Percentiles rank a stretch among this genome's conserved stretches.
Conservation (phyloP, 2,888 invertebrate species). For the Gerris lacustris region DNA sequence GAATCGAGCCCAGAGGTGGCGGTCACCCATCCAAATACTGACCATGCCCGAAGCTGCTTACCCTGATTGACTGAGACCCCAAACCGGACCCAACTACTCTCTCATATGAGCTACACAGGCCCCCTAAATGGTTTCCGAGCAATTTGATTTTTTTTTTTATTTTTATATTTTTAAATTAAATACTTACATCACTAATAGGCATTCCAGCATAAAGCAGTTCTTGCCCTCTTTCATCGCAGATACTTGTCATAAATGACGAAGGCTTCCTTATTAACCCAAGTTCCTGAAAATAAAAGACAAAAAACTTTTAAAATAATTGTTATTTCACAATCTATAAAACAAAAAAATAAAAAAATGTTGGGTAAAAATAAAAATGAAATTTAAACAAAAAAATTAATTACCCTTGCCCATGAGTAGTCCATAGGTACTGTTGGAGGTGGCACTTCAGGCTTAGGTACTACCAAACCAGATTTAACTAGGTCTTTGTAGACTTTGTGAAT, state of each 20-base stretch:
- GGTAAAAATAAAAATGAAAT: no score
- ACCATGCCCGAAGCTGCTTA: no score
- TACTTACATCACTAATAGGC: slow-evolving; percentile 47
- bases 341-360: no score
- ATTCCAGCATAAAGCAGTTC: slow-evolving; percentile 94
- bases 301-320: slow-evolving; percentile 13
- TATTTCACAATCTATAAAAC: neutral
- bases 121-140: no score
- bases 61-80: no score
- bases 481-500: slow-evolving; percentile 61
- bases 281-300: slow-evolving; percentile 47
- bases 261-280: slow-evolving; percentile 95
- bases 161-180: neutral
- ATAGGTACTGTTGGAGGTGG: slow-evolving; percentile 99
- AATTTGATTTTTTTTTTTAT: no score
- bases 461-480: slow-evolving; percentile 67
- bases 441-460: slow-evolving; percentile 78
- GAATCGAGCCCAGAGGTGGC: no score
- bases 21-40: no score
- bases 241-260: slow-evolving; percentile 98
- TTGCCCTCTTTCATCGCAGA: slow-evolving; percentile 97
- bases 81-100: no score
- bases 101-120: no score
- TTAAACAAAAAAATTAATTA: slow-evolving; percentile 33
- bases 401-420: slow-evolving; percentile 97